Conservation (phyloP, 2,113 vertebrate species). For the Plecotus auritus region DNA sequence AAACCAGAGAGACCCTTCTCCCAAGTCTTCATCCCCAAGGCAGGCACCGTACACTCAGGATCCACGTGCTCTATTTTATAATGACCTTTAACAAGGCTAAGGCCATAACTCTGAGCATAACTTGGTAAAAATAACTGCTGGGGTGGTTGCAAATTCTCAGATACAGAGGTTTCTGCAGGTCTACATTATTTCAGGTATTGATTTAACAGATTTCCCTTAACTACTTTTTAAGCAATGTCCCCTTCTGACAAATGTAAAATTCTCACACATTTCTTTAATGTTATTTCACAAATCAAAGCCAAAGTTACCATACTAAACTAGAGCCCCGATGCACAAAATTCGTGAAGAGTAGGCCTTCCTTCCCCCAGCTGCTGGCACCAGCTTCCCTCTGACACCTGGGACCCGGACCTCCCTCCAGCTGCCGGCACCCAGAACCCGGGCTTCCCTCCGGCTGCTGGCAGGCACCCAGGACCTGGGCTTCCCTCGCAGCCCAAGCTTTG, state of each 20-base stretch:
- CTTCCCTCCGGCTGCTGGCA: too few relatives aligned
- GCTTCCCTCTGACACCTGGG: too few relatives aligned
- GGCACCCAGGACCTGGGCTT: too few relatives aligned
- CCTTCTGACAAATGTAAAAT: neutral
- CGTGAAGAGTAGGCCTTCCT: too few relatives aligned
- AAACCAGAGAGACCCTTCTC: slow-evolving; percentile 49
- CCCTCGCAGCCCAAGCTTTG: too few relatives aligned
- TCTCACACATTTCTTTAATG: neutral
- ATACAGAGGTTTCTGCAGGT: neutral
- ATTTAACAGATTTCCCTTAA: neutral
- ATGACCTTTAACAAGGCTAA: neutral
- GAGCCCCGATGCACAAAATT: too few relatives aligned
- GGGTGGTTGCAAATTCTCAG: neutral
- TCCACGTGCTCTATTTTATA: neutral
- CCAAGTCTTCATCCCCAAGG: neutral
- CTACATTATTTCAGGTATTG: neutral
- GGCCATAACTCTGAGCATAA: neutral
- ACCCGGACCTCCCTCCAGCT: too few relatives aligned
- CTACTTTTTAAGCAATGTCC: neutral
- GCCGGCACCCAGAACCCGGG: too few relatives aligned
- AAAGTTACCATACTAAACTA: neutral
- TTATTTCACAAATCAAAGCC: slow-evolving; percentile 19
- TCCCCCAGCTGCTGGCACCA: too few relatives aligned
- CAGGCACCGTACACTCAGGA: neutral
- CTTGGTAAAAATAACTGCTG: neutral